A percentile compares a stretch with the other conserved stretches of the same genome.
Evolutionary conservation across 2,888 invertebrate genomes (phyloP).

Genomic region (Eupsilia transversa): DNA sequence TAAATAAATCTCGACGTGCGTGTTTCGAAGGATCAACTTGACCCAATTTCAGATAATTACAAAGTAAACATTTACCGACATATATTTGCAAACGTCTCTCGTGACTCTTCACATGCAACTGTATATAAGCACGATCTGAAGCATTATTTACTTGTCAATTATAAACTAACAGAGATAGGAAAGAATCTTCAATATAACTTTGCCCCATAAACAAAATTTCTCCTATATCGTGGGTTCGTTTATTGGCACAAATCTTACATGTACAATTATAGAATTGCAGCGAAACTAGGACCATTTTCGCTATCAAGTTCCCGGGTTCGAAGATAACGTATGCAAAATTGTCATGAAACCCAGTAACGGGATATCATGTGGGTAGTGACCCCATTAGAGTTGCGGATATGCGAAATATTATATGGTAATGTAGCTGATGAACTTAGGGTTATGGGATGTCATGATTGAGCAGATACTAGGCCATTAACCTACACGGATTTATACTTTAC

Average conservation of each 20-base stretch:
- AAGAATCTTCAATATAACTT: conserved; percentile 7
- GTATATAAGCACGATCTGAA: conserved; percentile 28
- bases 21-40: conserved; percentile 35
- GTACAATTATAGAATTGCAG: conserved; percentile 29
- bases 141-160: conserved; percentile 28
- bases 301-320: conserved; percentile 55
- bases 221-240: not conserved
- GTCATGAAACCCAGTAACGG: conserved; percentile 58
- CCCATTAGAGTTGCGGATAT: conserved; percentile 53
- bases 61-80: conserved; percentile 35
- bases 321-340: conserved; percentile 56
- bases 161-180: conserved; percentile 11
- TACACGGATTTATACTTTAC: not conserved
- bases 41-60: conserved; percentile 40
- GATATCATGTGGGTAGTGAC: conserved; percentile 65
- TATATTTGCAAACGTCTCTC: conserved; percentile 43
- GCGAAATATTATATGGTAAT: conserved; percentile 33
- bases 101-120: not conserved
- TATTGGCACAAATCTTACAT: conserved; percentile 13
- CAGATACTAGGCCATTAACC: not conserved
- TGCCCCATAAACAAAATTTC: not conserved
- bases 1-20: not conserved
- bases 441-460: conserved; percentile 4
- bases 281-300: conserved; percentile 38
- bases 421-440: conserved; percentile 15